These are phyloP conservation scores for Mnemiopsis leidyi DNA, from an alignment of 37 sponge, comb jelly and placozoan genomes.

Conservation along the genomic window DNA sequence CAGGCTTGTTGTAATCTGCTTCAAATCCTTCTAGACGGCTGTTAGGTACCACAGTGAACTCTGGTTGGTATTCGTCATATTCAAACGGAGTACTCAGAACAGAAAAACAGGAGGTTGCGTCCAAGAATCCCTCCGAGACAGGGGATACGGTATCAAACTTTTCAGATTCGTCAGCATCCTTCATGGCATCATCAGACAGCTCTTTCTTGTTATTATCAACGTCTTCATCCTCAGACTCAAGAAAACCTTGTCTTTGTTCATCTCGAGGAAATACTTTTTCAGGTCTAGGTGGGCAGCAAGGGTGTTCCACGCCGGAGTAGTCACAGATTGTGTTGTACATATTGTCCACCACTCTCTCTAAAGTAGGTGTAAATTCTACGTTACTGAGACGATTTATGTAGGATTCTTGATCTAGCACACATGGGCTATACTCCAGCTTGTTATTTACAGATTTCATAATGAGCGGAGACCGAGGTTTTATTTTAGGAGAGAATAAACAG, in stretches of 20 bases:
- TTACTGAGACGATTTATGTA: background rate
- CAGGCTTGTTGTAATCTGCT: background rate
- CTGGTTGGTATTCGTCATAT: background rate
- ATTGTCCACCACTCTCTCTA: background rate
- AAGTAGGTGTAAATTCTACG: background rate
- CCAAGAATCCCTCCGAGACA: background rate
- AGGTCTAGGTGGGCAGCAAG: background rate
- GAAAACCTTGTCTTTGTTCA: too few species aligned
- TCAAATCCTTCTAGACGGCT: background rate
- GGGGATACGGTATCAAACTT: background rate
- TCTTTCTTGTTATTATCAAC: background rate
- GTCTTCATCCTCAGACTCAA: too few species aligned
- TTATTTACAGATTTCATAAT: background rate
- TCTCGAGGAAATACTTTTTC: background rate
- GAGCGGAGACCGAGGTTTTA: background rate
- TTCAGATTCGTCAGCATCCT: background rate
- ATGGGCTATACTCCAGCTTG: background rate
- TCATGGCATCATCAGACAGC: background rate
- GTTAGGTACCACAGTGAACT: background rate
- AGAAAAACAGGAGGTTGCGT: background rate
- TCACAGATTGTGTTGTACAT: background rate
- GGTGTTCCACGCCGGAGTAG: background rate
- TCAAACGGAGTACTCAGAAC: slow-evolving; percentile 1
- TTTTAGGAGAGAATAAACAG: background rate
- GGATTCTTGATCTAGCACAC: background rate